phyloP scores from a whole-genome alignment of 2,113 vertebrate species.

The Origma solitaria region DNA sequence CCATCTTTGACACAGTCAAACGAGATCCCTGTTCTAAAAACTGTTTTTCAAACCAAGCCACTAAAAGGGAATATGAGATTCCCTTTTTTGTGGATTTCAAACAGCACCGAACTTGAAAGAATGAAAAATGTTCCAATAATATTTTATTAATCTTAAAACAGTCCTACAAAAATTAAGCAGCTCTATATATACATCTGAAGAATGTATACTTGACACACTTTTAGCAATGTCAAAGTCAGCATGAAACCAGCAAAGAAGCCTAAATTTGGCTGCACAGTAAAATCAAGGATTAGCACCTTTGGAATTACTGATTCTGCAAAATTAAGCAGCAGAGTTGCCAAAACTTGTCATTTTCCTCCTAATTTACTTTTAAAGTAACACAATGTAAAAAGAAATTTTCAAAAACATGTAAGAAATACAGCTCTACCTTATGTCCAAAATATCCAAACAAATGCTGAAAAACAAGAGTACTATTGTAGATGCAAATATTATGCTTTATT shows the following conservation, averaged over 20 bases:
- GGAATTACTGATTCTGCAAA: background rate
- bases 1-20: background rate
- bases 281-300: background rate
- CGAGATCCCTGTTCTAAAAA: background rate
- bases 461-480: background rate
- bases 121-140: background rate
- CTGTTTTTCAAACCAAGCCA: background rate
- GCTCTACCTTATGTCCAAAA: background rate
- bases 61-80: background rate
- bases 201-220: background rate
- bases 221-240: background rate
- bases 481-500: background rate
- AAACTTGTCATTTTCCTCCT: background rate
- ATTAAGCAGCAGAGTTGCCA: background rate
- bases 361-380: background rate
- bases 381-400: background rate
- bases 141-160: background rate
- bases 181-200: background rate
- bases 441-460: background rate
- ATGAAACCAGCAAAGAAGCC: background rate
- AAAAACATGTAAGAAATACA: background rate
- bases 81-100: background rate
- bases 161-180: background rate
- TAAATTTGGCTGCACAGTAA: background rate
- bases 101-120: background rate